phyloP scores from a whole-genome alignment of 2,113 vertebrate genomes.

The Junco hyemalis region DNA sequence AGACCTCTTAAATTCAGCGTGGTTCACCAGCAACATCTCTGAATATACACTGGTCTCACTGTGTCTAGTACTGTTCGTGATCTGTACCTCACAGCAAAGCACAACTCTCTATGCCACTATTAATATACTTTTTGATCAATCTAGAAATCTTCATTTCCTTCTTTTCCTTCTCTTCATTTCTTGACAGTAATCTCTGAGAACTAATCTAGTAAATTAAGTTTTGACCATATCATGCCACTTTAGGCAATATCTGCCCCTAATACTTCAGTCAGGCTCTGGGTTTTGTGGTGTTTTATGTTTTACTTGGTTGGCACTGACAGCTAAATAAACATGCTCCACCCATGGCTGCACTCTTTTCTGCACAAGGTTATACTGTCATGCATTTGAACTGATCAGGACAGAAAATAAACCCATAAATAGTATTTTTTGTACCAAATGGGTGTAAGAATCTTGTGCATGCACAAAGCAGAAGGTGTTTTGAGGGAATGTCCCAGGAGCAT shows the following conservation, averaged over 20 bases:
- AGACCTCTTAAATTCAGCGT: neutral
- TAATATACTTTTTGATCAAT: neutral
- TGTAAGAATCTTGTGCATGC: neutral
- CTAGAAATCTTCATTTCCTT: neutral
- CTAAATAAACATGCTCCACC: neutral
- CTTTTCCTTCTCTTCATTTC: neutral
- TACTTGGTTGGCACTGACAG: neutral
- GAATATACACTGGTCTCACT: neutral
- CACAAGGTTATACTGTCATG: neutral
- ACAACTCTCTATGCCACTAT: neutral
- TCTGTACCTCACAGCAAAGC: neutral
- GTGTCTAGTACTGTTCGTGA: accelerated
- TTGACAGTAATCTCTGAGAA: neutral
- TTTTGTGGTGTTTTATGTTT: neutral
- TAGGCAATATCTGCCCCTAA: neutral
- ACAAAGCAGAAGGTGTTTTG: neutral
- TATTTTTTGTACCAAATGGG: neutral
- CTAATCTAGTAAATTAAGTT: neutral
- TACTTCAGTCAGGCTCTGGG: neutral
- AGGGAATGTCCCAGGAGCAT: neutral
- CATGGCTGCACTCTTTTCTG: neutral
- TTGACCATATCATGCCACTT: neutral
- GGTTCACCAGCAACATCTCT: neutral
- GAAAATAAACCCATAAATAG: neutral
- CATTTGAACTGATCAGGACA: neutral